phyloP scores from a whole-genome alignment of 2,113 vertebrate genomes.

The Hydropotes inermis region DNA sequence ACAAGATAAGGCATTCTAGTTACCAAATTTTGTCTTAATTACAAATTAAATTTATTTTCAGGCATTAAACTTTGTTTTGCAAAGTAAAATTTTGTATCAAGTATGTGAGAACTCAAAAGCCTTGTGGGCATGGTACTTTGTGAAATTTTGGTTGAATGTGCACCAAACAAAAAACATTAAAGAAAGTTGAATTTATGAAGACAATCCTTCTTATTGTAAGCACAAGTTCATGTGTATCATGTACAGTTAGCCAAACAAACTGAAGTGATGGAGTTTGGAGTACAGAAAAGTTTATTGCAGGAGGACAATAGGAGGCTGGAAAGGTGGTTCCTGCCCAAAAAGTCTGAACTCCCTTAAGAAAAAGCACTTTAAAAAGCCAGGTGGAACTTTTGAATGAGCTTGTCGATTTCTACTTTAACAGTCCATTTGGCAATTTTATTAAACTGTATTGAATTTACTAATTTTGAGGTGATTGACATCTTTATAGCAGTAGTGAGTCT shows the following conservation, averaged over 20 bases:
- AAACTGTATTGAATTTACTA: background rate
- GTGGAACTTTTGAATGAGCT: background rate
- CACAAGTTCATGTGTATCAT: background rate
- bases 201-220: background rate
- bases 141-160: background rate
- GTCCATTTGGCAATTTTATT: background rate
- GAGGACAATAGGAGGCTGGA: background rate
- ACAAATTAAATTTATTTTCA: background rate
- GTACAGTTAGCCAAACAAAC: background rate
- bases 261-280: background rate
- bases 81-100: background rate
- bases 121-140: background rate
- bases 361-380: background rate
- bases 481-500: background rate
- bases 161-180: background rate
- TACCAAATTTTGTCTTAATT: background rate
- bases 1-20: background rate
- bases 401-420: background rate
- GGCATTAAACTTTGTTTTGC: background rate
- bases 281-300: background rate
- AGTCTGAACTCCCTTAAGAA: background rate
- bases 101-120: background rate
- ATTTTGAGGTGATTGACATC: background rate
- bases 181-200: background rate
- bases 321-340: background rate